phyloP scores from a whole-genome alignment of 2,113 vertebrate genomes.

The Lepus europaeus region DNA sequence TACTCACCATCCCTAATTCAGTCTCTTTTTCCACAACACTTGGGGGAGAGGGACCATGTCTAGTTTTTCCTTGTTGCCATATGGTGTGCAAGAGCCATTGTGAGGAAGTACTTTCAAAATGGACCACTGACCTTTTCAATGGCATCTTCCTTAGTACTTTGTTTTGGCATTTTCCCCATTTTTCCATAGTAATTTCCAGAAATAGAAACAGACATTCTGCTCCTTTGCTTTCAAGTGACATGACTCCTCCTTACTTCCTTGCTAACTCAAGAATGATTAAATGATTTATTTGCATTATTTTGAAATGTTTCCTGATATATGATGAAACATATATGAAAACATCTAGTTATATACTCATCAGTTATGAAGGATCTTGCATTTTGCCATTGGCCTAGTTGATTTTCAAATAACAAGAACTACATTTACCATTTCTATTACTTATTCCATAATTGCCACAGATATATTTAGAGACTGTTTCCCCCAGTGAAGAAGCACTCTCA shows the following conservation, averaged over 20 bases:
- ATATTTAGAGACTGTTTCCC: background rate
- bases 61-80: conserved; percentile 3
- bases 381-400: background rate
- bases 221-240: background rate
- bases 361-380: conserved; percentile 17
- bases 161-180: conserved; percentile 9
- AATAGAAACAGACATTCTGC: conserved; percentile 17
- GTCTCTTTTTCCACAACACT: background rate
- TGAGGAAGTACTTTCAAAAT: conserved; percentile 33
- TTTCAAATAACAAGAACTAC: conserved; percentile 44
- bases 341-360: background rate
- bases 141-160: conserved; percentile 1
- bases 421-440: background rate
- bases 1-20: background rate
- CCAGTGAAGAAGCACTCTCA: background rate
- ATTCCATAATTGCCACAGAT: background rate
- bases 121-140: conserved; percentile 9
- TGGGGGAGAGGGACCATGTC: background rate
- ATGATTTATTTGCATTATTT: conserved; percentile 2
- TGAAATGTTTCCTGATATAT: conserved; percentile 32
- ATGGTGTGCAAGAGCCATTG: background rate
- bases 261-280: conserved; percentile 52
- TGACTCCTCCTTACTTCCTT: background rate
- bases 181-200: background rate
- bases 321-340: conserved; percentile 10